Evolutionary conservation across 2,113 vertebrate species (phyloP), one percentile per base, ranked within the genome.

Genomic region (Odocoileus hemionus): DNA sequence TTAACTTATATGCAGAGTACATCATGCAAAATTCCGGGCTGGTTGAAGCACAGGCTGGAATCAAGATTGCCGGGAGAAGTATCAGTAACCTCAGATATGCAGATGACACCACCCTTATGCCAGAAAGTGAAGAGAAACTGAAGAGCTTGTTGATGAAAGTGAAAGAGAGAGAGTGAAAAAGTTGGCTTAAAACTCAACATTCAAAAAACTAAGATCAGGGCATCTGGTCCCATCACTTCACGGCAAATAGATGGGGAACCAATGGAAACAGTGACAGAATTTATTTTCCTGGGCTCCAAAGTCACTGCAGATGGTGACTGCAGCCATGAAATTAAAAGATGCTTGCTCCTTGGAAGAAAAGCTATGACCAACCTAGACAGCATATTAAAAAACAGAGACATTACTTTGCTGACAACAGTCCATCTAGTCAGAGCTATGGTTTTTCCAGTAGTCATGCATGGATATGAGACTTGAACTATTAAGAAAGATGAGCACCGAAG

Each of bases 21-120:
- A 67, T 67, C 33, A 67, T 67, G 16, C 33, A n/a, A 67, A n/a
- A 67, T 19, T 9, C 61, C 0, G 0, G 16, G 0, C 61, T 67
- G 33, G 1, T 19, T n/a, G 61, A 67, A 67, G 33, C 33, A 67
- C 33, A 4, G n/a, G 61, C 61, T 19, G 61, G 61, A 67, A n/a
- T 67, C 33, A 67, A 64, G 61, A 67, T 4, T 67, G 61, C 61
- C 9, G 0, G 61, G 33, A 67, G 33, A 67, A 67, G n/a, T 67
- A n/a, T 67, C 33, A n/a, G 16, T 67, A 1, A n/a, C 16, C 61
- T 67, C 61, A 67, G 61, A n/a, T 67, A 19, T n/a, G 30, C 7
- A n/a, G 61, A 67, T 67, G 61, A 67, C 1, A 4, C 61, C 61
- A 67, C 61, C 33, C 61, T 67, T n/a, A 19, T 67, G 16, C 16